Evolutionary conservation across 2,113 vertebrate genomes (phyloP).

Genomic region (Stegastes partitus): DNA sequence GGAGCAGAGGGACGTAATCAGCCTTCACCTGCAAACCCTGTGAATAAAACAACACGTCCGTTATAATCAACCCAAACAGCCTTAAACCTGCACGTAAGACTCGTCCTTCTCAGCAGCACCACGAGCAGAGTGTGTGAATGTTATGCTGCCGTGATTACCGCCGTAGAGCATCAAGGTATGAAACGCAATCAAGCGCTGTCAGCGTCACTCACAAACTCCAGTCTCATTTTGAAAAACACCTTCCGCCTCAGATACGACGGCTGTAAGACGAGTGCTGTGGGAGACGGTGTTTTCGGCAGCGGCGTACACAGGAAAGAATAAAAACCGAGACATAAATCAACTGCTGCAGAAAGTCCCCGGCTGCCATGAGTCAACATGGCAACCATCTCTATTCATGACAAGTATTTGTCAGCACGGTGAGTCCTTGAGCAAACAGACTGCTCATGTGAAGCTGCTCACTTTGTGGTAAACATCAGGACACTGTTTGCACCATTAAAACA

Average conservation of each 20-base stretch:
- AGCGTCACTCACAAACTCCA: conserved; percentile 20
- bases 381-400: conserved; percentile 46
- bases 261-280: conserved; percentile 3
- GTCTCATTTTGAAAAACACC: not conserved
- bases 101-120: not conserved
- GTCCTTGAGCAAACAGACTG: conserved; percentile 53
- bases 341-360: conserved; percentile 28
- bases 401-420: conserved; percentile 31
- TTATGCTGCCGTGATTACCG: conserved; percentile 26
- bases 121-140: not conserved
- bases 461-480: conserved; percentile 27
- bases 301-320: conserved; percentile 3
- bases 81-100: not conserved
- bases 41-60: conserved; percentile 26
- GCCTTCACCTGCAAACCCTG: conserved; percentile 95
- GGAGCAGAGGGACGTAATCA: conserved; percentile 95
- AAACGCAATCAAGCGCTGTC: conserved; percentile 36
- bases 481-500: conserved; percentile 10
- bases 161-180: conserved; percentile 2
- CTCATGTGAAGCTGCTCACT: conserved; percentile 43
- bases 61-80: conserved; percentile 9
- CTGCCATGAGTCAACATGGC: conserved; percentile 48
- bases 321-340: conserved; percentile 13
- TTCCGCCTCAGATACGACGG: not conserved
- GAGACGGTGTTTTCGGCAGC: conserved; percentile 8